These are phyloP conservation scores for Dendrolimus pini DNA, from an alignment of 2,888 invertebrate species.

Conservation along the genomic window DNA sequence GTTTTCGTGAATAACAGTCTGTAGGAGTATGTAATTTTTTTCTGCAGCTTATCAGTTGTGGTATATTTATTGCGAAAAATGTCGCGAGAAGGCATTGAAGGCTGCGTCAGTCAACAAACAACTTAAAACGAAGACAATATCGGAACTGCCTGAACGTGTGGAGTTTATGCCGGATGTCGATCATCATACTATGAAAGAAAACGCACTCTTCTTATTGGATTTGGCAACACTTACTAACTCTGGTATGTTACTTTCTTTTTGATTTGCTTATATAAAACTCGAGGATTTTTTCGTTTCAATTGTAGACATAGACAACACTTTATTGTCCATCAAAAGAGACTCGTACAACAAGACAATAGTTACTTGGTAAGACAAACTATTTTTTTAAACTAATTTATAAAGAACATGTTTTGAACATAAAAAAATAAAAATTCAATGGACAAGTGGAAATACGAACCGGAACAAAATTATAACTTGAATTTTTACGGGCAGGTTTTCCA, in stretches of 20 bases:
- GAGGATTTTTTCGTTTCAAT: neutral
- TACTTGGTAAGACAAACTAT: no score
- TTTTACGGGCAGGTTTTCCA: no score
- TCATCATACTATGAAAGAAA: conserved; percentile 90
- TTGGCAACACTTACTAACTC: conserved; percentile 84
- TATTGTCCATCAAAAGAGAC: no score
- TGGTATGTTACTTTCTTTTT: conserved; percentile 25
- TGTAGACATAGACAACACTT: no score
- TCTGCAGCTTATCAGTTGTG: conserved; percentile 82
- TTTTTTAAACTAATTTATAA: no score
- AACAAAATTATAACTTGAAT: no score
- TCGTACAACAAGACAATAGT: no score
- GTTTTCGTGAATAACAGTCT: neutral
- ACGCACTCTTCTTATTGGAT: conserved; percentile 95
- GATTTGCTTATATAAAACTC: neutral
- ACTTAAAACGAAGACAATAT: conserved; percentile 30
- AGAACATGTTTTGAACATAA: no score
- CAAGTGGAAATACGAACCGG: no score
- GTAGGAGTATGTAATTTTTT: neutral
- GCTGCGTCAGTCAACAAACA: conserved; percentile 55
- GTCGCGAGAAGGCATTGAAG: conserved; percentile 84
- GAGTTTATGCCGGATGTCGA: conserved; percentile 36
- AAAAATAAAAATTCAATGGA: no score
- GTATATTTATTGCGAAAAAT: conserved; percentile 95
- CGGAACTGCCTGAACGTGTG: conserved; percentile 29